These are phyloP conservation scores for Gadus chalcogrammus DNA, from an alignment of 2,113 vertebrate species.

Conservation along the genomic window DNA sequence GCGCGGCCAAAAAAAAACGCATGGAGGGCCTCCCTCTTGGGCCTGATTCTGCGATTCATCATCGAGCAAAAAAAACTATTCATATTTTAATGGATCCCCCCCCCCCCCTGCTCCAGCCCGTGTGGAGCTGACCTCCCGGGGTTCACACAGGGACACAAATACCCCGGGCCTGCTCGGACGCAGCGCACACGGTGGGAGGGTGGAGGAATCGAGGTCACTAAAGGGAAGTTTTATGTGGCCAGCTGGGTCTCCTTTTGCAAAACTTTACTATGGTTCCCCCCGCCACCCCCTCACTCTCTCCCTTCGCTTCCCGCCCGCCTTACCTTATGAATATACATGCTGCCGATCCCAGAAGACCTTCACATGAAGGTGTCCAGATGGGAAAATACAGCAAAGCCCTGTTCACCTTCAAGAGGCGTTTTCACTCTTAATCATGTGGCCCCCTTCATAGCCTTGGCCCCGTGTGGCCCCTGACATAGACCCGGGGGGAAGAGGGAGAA, in stretches of 20 bases:
- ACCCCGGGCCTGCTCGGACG: slow-evolving; percentile 35
- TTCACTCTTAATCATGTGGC: slow-evolving; percentile 47
- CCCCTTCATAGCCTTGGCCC: slow-evolving; percentile 17
- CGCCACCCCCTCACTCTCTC: background rate
- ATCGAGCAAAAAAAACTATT: background rate
- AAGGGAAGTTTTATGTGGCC: slow-evolving; percentile 63
- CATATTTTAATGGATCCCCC: too few relatives aligned
- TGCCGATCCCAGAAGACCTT: slow-evolving; percentile 54
- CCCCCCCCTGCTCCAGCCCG: background rate
- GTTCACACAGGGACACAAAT: slow-evolving; percentile 25
- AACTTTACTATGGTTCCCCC: slow-evolving; percentile 45
- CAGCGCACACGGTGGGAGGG: slow-evolving; percentile 31
- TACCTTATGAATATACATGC: slow-evolving; percentile 74
- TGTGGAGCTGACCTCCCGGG: slow-evolving; percentile 14
- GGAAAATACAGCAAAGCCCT: slow-evolving; percentile 61
- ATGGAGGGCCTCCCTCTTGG: background rate
- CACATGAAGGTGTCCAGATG: slow-evolving; percentile 69
- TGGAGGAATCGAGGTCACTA: slow-evolving; percentile 69
- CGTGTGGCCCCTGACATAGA: too few relatives aligned
- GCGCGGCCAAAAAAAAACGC: background rate
- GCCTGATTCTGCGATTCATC: background rate
- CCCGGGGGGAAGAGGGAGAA: too few relatives aligned
- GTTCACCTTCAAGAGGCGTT: slow-evolving; percentile 69
- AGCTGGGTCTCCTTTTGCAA: slow-evolving; percentile 62
- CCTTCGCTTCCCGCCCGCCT: slow-evolving; percentile 39